Base-by-base conservation (phyloP, 2,113 vertebrate genomes). In the Formicarius rufipectus region DNA sequence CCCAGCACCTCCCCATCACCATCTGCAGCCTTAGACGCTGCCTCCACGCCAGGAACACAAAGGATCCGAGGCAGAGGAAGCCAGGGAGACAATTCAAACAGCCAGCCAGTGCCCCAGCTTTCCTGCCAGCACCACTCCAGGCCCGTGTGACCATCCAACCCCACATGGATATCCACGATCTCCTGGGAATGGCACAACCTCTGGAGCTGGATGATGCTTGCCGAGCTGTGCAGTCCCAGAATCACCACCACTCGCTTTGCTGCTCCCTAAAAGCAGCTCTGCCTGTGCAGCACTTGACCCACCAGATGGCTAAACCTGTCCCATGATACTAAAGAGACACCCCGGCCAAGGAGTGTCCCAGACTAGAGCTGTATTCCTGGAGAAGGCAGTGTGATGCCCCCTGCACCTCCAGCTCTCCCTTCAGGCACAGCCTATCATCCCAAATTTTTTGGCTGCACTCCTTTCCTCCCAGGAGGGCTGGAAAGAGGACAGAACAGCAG, bases 111-210 rank as follows among this genome's bases (percentile, higher is more conserved):
- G 69, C 71, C 66, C 33, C 6, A 5, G 78, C 53, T 33, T 28
- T 33, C 52, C 86, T 90, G 83, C 76, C 94, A 95, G 89, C n/a
- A 35, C 44, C 71, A 14, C 17, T 9, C 15, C 35, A 14, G 90
- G 49, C 78, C 82, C 40, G 71, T 0, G 0, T 2, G 16, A 74
- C 13, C 73, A 42, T 28, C 77, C 91, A 71, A 7, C 14, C 50
- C 81, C 0, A 0, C 15, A 5, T 9, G 40, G 24, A 19, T 7
- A 39, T 16, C 45, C 2, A 14, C 4, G 6, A 10, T 74, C 18
- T 67, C 20, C 79, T 0, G 0, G 50, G 3, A 30, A 37, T 0
- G 6, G 45, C 35, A 80, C 37, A 6, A 4, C 24, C 0, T 1
- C n/a, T 13, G 53, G 24, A 85, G 85, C 78, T 1, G 3, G 50